Evolutionary conservation across 2,888 invertebrate genomes (phyloP).

Genomic region (Shargacucullia verbasci): DNA sequence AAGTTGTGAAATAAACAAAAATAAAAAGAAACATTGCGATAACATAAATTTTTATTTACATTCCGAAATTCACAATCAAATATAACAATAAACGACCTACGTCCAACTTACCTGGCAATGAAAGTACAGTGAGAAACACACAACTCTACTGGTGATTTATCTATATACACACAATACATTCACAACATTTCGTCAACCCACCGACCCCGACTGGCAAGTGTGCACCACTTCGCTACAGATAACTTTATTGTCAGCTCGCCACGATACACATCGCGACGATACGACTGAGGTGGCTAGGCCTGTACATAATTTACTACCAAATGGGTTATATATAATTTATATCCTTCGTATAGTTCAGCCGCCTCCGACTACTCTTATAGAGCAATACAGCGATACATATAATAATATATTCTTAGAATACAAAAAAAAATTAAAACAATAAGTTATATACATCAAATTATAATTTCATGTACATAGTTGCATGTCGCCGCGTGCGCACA

Average conservation of each 20-base stretch:
- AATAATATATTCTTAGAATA: constrained; percentile 80
- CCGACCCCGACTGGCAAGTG: constrained; percentile 28
- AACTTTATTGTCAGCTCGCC: constrained; percentile 27
- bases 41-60: constrained; percentile 89
- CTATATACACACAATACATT: constrained; percentile 69
- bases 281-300: constrained; percentile 68
- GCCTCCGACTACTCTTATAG: constrained; percentile 73
- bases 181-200: constrained; percentile 47
- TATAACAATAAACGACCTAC: constrained; percentile 80
- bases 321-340: constrained; percentile 59
- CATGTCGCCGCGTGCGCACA: constrained; percentile 22
- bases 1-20: constrained; percentile 48
- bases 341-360: constrained; percentile 58
- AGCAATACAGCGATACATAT: constrained; percentile 71
- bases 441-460: constrained; percentile 85
- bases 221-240: constrained; percentile 9
- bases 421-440: constrained; percentile 81
- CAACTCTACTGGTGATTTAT: constrained; percentile 65
- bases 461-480: constrained; percentile 79
- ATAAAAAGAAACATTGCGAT: constrained; percentile 76
- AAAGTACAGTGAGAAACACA: constrained; percentile 74
- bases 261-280: constrained; percentile 19
- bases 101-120: constrained; percentile 71
- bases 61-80: constrained; percentile 86
- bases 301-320: constrained; percentile 69